Evolutionary conservation across 2,888 invertebrate species (phyloP).

Genomic region (Siphlonurus alternatus): DNA sequence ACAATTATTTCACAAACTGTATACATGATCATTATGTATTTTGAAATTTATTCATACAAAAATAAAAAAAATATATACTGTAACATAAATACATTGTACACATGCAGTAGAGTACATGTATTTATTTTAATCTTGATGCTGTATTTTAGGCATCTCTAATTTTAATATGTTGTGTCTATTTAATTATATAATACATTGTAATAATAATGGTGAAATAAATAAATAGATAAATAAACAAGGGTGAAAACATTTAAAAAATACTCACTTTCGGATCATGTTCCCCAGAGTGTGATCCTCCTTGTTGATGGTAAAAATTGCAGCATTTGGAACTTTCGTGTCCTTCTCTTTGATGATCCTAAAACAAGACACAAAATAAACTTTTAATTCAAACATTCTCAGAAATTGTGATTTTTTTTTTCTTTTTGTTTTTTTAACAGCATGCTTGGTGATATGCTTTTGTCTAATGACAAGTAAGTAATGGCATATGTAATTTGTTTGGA

Average conservation of each 20-base stretch:
- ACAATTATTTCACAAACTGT: constrained; percentile 11
- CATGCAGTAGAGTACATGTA: not conserved
- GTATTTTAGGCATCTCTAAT: too few relatives aligned
- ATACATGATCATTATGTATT: not conserved
- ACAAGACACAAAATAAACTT: too few relatives aligned
- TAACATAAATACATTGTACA: not conserved
- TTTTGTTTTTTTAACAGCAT: not conserved
- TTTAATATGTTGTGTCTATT: too few relatives aligned
- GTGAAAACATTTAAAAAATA: too few relatives aligned
- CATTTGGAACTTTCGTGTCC: constrained; percentile 95
- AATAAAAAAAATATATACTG: not conserved
- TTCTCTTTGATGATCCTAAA: constrained; percentile 85
- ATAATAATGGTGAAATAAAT: too few relatives aligned
- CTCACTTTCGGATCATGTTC: constrained; percentile 95
- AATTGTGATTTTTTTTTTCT: too few relatives aligned
- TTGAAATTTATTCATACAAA: not conserved
- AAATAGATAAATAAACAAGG: too few relatives aligned
- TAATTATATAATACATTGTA: too few relatives aligned
- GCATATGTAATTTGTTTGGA: too few relatives aligned
- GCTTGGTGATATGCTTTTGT: constrained; percentile 1
- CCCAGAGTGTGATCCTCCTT: constrained; percentile 99
- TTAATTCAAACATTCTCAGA: constrained; percentile 5
- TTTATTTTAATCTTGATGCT: too few relatives aligned
- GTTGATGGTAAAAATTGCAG: constrained; percentile 96
- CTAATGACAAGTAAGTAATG: too few relatives aligned